These are phyloP conservation scores for Cardiocondyla obscurior DNA, from an alignment of 1,140 invertebrate genomes.

Conservation along the genomic window DNA sequence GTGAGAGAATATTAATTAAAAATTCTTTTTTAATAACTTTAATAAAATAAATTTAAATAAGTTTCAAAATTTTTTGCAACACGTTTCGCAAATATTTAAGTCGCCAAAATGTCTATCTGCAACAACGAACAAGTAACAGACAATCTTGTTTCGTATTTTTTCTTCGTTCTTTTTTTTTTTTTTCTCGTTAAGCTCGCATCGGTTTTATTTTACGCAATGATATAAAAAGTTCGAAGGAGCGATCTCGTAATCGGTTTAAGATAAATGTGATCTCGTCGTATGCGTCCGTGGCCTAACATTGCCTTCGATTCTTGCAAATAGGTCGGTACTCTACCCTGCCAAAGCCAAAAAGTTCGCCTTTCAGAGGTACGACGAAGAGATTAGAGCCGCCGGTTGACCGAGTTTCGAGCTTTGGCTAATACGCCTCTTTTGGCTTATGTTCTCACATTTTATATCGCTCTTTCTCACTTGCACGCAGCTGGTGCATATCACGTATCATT, in stretches of 20 bases:
- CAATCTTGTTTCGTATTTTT: neutral
- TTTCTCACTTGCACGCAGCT: slow-evolving; percentile 24
- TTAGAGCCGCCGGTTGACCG: slow-evolving; percentile 59
- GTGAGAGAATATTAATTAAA: neutral
- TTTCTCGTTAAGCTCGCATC: neutral
- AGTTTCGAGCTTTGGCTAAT: slow-evolving; percentile 72
- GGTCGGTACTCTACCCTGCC: slow-evolving; percentile 79
- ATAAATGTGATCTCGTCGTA: slow-evolving; percentile 45
- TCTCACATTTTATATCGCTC: slow-evolving; percentile 43
- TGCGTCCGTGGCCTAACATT: slow-evolving; percentile 71
- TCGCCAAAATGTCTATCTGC: neutral
- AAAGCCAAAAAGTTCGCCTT: slow-evolving; percentile 80
- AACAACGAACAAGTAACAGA: neutral
- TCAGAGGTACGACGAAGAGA: slow-evolving; percentile 78
- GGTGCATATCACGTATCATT: neutral
- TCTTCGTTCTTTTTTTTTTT: slow-evolving; percentile 36
- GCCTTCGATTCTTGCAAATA: slow-evolving; percentile 79
- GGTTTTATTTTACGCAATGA: neutral
- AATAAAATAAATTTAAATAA: no score
- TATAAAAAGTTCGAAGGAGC: slow-evolving; percentile 31
- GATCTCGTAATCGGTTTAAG: slow-evolving; percentile 48
- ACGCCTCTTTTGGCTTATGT: slow-evolving; percentile 64
- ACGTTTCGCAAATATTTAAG: neutral
- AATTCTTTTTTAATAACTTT: no score
- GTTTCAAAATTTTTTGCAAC: neutral